Base-by-base conservation (phyloP, 2,797 vertebrate genomes). In the Catamblyrhynchus diadema region DNA sequence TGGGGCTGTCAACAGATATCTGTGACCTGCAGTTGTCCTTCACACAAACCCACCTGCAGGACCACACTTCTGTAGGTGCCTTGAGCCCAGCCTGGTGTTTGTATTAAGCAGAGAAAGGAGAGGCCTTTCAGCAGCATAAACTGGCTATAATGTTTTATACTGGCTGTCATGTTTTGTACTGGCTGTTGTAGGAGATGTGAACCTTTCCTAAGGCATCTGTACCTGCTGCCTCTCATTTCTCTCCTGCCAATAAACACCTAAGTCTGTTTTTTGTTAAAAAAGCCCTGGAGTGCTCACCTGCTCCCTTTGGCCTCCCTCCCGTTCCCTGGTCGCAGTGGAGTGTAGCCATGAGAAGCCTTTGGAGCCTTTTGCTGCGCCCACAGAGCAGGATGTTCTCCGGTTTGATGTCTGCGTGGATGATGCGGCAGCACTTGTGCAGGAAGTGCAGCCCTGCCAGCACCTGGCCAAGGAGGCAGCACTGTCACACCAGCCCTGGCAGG, bases 391-490 rank as follows among this genome's bases (percentile, higher is more conserved):
- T 92, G 87, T 99, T 99, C 95, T 99, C 98, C 0, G 98, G 98
- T 82, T 99, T 99, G 94, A 99, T 98, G 96, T 99, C 98, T 0
- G 98, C 86, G 45, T 99, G 98, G 96, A 99, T 98, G 88, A 99
- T 99, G 82, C 97, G 97, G 96, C 99, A 98, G 85, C 96, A 91
- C 83, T 93, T 86, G 97, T 99, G 99, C 74, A 99, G 98, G 94
- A 98, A 99, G 56, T 98, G 97, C 91, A 99, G 96, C 39, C 98
- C 98, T 85, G 98, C 97, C 39, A 99, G 98, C 73, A 99, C 98
- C 99, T 99, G 80, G 53, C 27, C 6, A 6, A 83, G 24, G 44
- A 47, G 69, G 94, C n/a, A 74, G 65, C 19, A 4, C 6, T 44
- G 25, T 70, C 32, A 81, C 4, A 3, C 13, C 24, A 30, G 56